Conservation (phyloP, 2,113 vertebrate genomes). For the Antechinus flavipes region DNA sequence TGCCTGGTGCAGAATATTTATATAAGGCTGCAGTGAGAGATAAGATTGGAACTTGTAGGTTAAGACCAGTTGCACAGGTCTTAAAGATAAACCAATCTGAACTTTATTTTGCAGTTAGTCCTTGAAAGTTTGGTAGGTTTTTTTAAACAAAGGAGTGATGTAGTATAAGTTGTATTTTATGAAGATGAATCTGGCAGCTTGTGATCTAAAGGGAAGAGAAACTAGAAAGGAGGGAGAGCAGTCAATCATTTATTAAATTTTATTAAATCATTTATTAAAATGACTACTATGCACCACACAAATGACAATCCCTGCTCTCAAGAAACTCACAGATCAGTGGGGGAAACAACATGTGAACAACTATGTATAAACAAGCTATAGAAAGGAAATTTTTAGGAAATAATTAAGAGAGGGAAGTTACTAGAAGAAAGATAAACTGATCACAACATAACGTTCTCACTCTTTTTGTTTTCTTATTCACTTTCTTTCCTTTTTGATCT, state of each 20-base stretch:
- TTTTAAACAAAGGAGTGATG: neutral
- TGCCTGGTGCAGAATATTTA: neutral
- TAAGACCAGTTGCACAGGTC: neutral
- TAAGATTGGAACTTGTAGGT: neutral
- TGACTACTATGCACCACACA: neutral
- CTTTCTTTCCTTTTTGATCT: too few relatives aligned
- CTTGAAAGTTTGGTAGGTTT: neutral
- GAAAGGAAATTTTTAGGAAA: neutral
- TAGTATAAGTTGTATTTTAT: neutral
- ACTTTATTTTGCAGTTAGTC: neutral
- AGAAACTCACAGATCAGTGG: constrained; percentile 8
- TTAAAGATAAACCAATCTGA: neutral
- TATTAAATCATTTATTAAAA: neutral
- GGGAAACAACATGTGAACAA: neutral
- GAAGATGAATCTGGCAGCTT: neutral
- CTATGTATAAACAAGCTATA: neutral
- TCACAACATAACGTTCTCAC: too few relatives aligned
- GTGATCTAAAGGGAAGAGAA: neutral
- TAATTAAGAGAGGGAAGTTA: neutral
- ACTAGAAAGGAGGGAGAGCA: neutral
- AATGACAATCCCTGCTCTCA: neutral
- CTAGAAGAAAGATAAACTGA: neutral
- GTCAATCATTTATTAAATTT: neutral
- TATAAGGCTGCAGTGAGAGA: neutral
- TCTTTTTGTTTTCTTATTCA: too few relatives aligned